A percentile compares a stretch with the other conserved stretches of the same genome.
These are phyloP conservation scores for Adelges cooleyi DNA, from an alignment of 1,140 invertebrate genomes.

Conservation along the genomic window DNA sequence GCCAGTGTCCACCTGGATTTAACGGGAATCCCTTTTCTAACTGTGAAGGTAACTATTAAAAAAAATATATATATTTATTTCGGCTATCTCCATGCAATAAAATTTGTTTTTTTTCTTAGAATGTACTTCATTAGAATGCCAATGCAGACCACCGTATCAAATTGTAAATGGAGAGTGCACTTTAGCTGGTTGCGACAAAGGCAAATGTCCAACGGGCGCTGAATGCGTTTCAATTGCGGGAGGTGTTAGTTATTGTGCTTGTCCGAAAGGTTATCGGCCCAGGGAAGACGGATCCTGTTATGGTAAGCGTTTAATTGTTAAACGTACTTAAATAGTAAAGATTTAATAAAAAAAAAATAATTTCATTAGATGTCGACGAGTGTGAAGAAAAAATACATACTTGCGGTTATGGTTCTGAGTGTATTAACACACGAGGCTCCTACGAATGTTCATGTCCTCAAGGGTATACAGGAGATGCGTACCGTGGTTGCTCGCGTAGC, in stretches of 20 bases:
- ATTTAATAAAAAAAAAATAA: background rate
- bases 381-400: conserved; percentile 60
- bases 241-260: conserved; percentile 81
- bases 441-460: conserved; percentile 57
- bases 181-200: conserved; percentile 66
- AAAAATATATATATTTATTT: background rate
- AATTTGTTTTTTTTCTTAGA: conserved; percentile 40
- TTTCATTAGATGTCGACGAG: conserved; percentile 62
- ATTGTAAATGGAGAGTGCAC: conserved; percentile 69
- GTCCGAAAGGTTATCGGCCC: conserved; percentile 66
- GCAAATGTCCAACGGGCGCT: conserved; percentile 65
- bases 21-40: conserved; percentile 77
- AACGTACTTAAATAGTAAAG: no score
- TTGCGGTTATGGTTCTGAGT: conserved; percentile 76
- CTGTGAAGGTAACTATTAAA: conserved; percentile 50
- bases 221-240: conserved; percentile 79
- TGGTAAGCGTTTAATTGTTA: conserved; percentile 37
- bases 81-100: background rate
- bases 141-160: conserved; percentile 76
- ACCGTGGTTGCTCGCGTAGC: conserved; percentile 52
- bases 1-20: conserved; percentile 73
- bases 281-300: conserved; percentile 61
- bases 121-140: conserved; percentile 69
- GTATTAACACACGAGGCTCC: conserved; percentile 64
- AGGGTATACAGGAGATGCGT: conserved; percentile 49